These are phyloP conservation scores for Nothocercus julius DNA, from an alignment of 2,113 vertebrate species.

Conservation along the genomic window DNA sequence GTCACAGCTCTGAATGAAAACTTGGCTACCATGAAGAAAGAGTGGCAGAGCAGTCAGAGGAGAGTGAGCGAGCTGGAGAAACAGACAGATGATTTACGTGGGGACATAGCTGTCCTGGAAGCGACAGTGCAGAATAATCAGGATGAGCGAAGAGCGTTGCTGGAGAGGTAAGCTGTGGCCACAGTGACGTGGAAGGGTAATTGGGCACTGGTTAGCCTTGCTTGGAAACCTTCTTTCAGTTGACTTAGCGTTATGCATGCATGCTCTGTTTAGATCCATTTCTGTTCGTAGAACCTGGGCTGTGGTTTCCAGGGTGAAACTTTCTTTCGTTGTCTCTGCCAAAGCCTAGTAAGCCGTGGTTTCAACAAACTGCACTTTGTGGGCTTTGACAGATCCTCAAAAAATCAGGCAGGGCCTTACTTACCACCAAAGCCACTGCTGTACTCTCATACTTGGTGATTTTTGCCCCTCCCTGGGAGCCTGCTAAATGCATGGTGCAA, in stretches of 20 bases:
- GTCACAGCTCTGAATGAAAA: constrained; percentile 94
- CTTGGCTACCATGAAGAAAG: constrained; percentile 93
- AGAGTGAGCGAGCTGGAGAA: constrained; percentile 93
- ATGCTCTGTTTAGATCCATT: neutral
- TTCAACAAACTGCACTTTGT: neutral
- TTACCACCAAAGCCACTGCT: neutral
- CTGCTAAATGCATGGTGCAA: neutral
- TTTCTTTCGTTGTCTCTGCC: neutral
- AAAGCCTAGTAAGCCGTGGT: neutral
- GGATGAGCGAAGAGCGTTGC: constrained; percentile 91
- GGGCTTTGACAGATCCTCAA: neutral
- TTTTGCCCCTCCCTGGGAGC: accelerated
- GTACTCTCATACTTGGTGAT: neutral
- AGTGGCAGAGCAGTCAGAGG: constrained; percentile 94
- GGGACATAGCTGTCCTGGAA: constrained; percentile 95
- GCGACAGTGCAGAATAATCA: constrained; percentile 98
- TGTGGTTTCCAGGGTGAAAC: neutral
- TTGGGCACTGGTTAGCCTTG: neutral
- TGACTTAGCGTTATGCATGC: neutral
- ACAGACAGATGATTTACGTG: constrained; percentile 92
- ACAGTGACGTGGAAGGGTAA: accelerated
- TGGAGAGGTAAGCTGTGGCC: constrained; percentile 85
- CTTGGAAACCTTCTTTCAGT: neutral
- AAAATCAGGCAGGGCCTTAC: neutral
- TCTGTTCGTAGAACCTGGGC: neutral